Percentiles rank a stretch among this genome's conserved stretches.
phyloP scores from a whole-genome alignment of 1,140 invertebrate species.

The Eufriesea mexicana region DNA sequence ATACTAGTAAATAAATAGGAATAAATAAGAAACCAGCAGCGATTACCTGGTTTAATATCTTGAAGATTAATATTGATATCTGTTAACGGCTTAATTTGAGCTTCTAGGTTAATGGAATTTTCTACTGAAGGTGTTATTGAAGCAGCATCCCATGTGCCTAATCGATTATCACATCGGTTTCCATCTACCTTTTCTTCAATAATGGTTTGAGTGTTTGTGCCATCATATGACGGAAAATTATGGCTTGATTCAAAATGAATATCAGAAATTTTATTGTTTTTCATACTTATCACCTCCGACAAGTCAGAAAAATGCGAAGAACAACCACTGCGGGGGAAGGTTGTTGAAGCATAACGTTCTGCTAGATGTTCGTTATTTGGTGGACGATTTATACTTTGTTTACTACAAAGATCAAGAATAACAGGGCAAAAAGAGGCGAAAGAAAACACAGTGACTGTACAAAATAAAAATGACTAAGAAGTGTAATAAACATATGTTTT shows the following conservation, averaged over 20 bases:
- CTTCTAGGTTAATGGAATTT: conserved; percentile 42
- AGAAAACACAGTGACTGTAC: no score
- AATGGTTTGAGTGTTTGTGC: not conserved
- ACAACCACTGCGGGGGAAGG: not conserved
- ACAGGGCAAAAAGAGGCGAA: not conserved
- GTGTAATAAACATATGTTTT: not conserved
- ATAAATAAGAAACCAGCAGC: not conserved
- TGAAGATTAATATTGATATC: conserved; percentile 90
- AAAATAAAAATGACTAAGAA: not conserved
- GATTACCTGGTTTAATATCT: conserved; percentile 87
- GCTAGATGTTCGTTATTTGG: not conserved
- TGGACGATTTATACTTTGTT: not conserved
- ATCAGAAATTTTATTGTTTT: not conserved
- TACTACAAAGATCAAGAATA: not conserved
- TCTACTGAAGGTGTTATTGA: not conserved
- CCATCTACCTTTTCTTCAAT: not conserved
- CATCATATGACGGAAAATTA: not conserved
- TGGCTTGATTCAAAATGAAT: not conserved
- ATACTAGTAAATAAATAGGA: not conserved
- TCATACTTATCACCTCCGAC: not conserved
- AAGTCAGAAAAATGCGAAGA: not conserved
- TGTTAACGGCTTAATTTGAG: conserved; percentile 84
- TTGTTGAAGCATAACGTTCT: not conserved
- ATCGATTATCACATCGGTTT: conserved; percentile 23
- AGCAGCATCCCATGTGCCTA: conserved; percentile 11